Base-by-base conservation (phyloP, 2,113 vertebrate genomes). In the Psephotus haematonotus region DNA sequence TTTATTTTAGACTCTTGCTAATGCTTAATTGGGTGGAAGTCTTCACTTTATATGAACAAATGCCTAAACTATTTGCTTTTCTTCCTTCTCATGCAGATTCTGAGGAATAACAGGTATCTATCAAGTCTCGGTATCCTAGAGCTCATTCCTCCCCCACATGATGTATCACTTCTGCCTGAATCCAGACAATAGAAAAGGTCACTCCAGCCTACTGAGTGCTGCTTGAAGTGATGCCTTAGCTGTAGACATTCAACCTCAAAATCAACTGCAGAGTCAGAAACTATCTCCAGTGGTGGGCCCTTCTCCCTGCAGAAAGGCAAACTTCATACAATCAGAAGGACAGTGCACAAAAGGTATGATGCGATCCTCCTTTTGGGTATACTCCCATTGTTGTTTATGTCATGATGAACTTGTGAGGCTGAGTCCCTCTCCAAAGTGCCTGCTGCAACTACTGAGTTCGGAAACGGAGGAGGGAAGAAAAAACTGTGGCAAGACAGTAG, bases 91-190 rank as follows among this genome's bases (percentile, higher is more conserved):
- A 50, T 4, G 6, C 9, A 67, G 22, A 49, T 81, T 90, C 70
- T 3, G 3, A 91, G 24, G 29, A 84, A 79, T 33, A 10, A 50
- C 47, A 94, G 35, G 27, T 71, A 80, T 90, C 60, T 82, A 60
- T 27, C 24, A 75, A 91, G 41, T 10, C 43, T 69, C 37, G 0
- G 20, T 46, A 16, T 44, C 62, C 43, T 35, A 33, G 57, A 94
- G 13, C 27, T 76, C 5, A 35, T 33, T 85, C 13, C 43, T 55
- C 28, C 11, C 12, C 11, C 4, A 1, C 1, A 0, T 15, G 6
- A 29, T 47, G 9, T 31, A 71, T 27, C 46, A 39, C 10, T 60
- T 16, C 31, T 0, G 3, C 27, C 71, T 72, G 57, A 82, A 76
- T 46, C 84, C 33, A 35, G 52, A 43, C 15, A 63, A 31, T 6